Evolutionary conservation across 2,797 vertebrate species (phyloP).

Genomic region (Ispidina picta): DNA sequence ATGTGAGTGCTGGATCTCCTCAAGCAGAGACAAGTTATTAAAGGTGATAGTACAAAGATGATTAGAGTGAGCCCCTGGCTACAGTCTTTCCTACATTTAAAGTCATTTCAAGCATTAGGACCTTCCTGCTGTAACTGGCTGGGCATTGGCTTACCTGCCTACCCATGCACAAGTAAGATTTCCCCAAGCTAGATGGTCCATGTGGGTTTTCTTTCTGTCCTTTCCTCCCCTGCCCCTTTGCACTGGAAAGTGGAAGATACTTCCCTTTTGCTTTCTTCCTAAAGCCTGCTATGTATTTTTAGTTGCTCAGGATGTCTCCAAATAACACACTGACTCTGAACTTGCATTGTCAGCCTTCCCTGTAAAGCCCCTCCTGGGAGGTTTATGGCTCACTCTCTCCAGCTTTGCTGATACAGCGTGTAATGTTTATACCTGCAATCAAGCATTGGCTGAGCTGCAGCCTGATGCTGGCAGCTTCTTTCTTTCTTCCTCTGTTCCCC

Average conservation of each 20-base stretch:
- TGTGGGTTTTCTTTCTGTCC: background rate
- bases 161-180: background rate
- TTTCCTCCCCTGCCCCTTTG: background rate
- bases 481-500: background rate
- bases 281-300: conserved; percentile 51
- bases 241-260: background rate
- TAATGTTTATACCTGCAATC: conserved; percentile 64
- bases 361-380: conserved; percentile 36
- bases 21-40: conserved; percentile 43
- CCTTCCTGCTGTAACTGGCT: background rate
- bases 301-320: conserved; percentile 56
- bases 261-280: conserved; percentile 38
- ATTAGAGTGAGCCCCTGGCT: conserved; percentile 27
- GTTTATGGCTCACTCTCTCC: conserved; percentile 38
- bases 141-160: conserved; percentile 8
- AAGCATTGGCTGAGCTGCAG: conserved; percentile 16
- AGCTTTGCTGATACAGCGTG: conserved; percentile 70
- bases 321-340: conserved; percentile 45
- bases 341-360: conserved; percentile 69
- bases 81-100: background rate
- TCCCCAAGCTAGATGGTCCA: background rate
- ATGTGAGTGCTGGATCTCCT: conserved; percentile 9
- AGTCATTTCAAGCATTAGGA: background rate
- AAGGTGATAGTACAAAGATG: conserved; percentile 21
- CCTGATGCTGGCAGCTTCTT: conserved; percentile 53